Evolutionary conservation across 1,140 invertebrate species (phyloP).

Genomic region (Heterodera carotae): DNA sequence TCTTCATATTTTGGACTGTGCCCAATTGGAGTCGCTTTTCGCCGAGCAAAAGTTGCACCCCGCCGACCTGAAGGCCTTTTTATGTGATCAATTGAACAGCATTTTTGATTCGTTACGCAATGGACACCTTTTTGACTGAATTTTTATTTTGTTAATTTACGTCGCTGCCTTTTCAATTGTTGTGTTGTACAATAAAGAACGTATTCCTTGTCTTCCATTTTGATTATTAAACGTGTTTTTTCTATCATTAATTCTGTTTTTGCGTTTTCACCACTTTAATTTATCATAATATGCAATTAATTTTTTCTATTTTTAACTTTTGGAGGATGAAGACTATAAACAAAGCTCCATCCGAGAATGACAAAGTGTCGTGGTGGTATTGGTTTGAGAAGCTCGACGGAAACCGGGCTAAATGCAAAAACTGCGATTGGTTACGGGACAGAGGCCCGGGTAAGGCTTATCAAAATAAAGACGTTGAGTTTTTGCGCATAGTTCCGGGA

Average conservation of each 20-base stretch:
- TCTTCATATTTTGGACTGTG: constrained; percentile 38
- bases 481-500: too few relatives aligned
- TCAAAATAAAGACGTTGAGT: not conserved
- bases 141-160: too few relatives aligned
- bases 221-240: too few relatives aligned
- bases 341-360: not conserved
- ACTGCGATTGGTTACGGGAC: constrained; percentile 16
- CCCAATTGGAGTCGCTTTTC: constrained; percentile 50
- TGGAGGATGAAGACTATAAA: not conserved
- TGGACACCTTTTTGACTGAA: not conserved
- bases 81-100: not conserved
- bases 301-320: not conserved
- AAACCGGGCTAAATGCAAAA: constrained; percentile 21
- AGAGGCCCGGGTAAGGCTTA: constrained; percentile 1
- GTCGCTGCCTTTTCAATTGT: too few relatives aligned
- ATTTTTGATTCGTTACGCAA: not conserved
- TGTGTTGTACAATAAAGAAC: too few relatives aligned
- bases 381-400: constrained; percentile 24
- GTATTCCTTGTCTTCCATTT: too few relatives aligned
- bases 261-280: too few relatives aligned
- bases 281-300: too few relatives aligned
- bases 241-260: too few relatives aligned
- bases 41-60: constrained; percentile 50
- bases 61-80: constrained; percentile 54
- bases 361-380: constrained; percentile 28